Percentiles rank a stretch among this genome's conserved stretches.
Conservation (phyloP, 1,140 invertebrate genomes). For the Eueides isabella region DNA sequence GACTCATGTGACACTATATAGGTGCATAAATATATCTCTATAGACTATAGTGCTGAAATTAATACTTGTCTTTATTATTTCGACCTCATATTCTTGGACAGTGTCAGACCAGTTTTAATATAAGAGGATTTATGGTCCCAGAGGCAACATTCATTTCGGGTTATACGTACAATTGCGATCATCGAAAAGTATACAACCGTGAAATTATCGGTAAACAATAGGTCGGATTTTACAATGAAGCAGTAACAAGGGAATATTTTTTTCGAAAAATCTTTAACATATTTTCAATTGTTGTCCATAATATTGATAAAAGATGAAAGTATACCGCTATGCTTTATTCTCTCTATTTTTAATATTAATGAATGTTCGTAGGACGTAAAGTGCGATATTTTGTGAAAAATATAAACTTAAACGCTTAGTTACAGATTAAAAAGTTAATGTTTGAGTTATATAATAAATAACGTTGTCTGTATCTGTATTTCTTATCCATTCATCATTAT, state of each 20-base stretch:
- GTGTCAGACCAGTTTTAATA: constrained; percentile 47
- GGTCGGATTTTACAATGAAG: constrained; percentile 1
- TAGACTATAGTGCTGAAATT: background rate
- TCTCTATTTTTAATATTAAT: background rate
- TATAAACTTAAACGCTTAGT: too few relatives aligned
- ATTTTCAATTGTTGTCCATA: background rate
- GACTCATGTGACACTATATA: background rate
- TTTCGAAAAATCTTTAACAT: background rate
- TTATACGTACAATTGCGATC: constrained; percentile 34
- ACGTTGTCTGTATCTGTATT: too few relatives aligned
- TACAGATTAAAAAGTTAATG: too few relatives aligned
- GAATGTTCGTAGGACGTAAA: background rate
- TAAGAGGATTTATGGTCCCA: constrained; percentile 46
- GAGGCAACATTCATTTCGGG: constrained; percentile 44
- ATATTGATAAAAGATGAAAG: background rate
- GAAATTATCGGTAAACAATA: constrained; percentile 10
- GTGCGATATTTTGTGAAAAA: background rate
- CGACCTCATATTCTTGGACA: constrained; percentile 39
- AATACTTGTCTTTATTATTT: constrained; percentile 44
- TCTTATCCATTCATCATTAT: too few relatives aligned
- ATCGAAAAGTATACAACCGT: constrained; percentile 20
- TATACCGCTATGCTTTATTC: background rate
- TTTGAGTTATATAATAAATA: too few relatives aligned
- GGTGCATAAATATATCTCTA: background rate
- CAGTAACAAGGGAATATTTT: constrained; percentile 6